phyloP scores from a whole-genome alignment of 2,888 invertebrate species.

The Seladonia tumulorum region DNA sequence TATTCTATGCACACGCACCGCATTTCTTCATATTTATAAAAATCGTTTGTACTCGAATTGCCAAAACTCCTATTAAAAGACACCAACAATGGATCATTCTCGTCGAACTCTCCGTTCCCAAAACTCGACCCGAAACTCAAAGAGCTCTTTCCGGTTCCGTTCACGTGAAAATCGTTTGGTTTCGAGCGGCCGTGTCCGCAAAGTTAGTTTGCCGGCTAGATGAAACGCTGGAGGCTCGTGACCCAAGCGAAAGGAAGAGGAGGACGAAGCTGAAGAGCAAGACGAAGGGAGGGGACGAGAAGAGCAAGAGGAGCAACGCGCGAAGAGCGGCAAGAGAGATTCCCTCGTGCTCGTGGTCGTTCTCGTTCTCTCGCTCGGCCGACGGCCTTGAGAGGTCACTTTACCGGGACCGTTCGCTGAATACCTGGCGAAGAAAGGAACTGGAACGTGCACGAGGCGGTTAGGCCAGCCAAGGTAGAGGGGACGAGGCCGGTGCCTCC shows the following conservation, averaged over 20 bases:
- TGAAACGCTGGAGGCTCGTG: constrained; percentile 7
- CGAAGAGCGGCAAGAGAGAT: constrained; percentile 22
- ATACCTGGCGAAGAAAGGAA: constrained; percentile 64
- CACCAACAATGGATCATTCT: neutral
- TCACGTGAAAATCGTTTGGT: neutral
- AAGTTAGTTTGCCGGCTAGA: constrained; percentile 1
- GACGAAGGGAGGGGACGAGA: neutral
- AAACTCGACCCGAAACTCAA: neutral
- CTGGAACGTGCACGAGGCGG: constrained; percentile 43
- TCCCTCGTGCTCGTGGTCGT: constrained; percentile 34
- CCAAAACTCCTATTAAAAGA: neutral
- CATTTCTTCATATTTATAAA: neutral
- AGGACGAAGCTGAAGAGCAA: neutral
- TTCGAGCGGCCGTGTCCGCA: neutral
- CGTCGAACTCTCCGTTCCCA: neutral
- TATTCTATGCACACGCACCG: too few species aligned
- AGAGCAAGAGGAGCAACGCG: neutral
- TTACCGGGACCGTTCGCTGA: constrained; percentile 59
- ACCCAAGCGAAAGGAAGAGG: constrained; percentile 10
- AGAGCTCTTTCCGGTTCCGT: neutral
- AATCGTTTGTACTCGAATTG: neutral
- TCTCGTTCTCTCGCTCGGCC: constrained; percentile 16
- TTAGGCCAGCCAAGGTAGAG: neutral
- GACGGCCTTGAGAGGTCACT: constrained; percentile 67
- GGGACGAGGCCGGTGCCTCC: constrained; percentile 31